These are phyloP conservation scores for Mimumesa dahlbomi DNA, from an alignment of 2,888 invertebrate species.

Conservation along the genomic window DNA sequence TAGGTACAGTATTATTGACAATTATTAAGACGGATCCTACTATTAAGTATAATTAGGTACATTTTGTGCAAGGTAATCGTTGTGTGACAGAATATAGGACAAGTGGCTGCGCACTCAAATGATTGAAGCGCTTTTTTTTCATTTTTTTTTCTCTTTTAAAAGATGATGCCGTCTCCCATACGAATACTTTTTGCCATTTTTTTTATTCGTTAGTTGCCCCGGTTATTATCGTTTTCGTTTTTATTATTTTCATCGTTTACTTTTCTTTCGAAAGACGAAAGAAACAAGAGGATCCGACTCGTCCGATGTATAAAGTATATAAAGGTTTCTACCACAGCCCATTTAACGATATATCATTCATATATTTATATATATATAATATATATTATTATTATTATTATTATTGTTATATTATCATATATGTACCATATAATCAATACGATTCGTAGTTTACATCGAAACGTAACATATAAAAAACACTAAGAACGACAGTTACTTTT, in stretches of 20 bases:
- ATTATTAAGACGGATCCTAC: slow-evolving; percentile 75
- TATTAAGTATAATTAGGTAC: slow-evolving; percentile 75
- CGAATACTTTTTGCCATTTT: background rate
- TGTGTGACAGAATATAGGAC: slow-evolving; percentile 70
- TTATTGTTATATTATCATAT: slow-evolving; percentile 57
- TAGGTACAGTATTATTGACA: slow-evolving; percentile 76
- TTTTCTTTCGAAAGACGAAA: slow-evolving; percentile 44
- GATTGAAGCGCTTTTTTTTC: slow-evolving; percentile 46
- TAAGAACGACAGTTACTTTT: slow-evolving; percentile 51
- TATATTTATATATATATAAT: slow-evolving; percentile 54
- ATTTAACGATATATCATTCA: slow-evolving; percentile 76
- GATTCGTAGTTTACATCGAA: slow-evolving; percentile 54
- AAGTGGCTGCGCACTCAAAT: slow-evolving; percentile 56
- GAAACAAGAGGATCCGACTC: slow-evolving; percentile 57
- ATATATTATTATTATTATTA: slow-evolving; percentile 62
- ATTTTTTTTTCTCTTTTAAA: no score
- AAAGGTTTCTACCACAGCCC: slow-evolving; percentile 79
- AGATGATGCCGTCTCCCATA: slow-evolving; percentile 35
- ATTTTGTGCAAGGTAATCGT: slow-evolving; percentile 76
- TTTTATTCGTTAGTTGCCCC: background rate
- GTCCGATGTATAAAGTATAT: slow-evolving; percentile 68
- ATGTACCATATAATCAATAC: slow-evolving; percentile 61
- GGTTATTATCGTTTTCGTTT: background rate
- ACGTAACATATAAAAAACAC: slow-evolving; percentile 63
- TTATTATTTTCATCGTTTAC: slow-evolving; percentile 11